Percentiles rank a stretch among this genome's conserved stretches.
phyloP scores from a whole-genome alignment of 2,797 vertebrate genomes.

The Anableps anableps region DNA sequence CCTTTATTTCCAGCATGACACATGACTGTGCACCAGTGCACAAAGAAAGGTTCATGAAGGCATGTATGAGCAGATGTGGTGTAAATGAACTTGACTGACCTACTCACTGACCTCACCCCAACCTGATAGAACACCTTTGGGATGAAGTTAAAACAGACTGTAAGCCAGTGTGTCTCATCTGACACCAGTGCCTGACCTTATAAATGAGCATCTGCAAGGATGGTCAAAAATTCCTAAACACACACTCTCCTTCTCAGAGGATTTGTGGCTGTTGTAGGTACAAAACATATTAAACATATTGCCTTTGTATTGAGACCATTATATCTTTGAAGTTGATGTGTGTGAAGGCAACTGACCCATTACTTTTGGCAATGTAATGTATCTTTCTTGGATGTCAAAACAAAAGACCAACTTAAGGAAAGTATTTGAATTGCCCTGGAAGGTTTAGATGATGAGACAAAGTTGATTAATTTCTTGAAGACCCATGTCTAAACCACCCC shows the following conservation, averaged over 20 bases:
- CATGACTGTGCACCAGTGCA: no score
- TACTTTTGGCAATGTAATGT: background rate
- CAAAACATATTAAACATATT: background rate
- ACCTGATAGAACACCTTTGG: background rate
- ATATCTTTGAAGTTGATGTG: background rate
- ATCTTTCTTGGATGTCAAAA: background rate
- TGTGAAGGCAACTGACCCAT: background rate
- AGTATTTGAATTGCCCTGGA: background rate
- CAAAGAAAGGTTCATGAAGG: background rate
- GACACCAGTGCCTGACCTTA: background rate
- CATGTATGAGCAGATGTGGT: background rate
- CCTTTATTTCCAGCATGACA: background rate
- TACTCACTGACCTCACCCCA: background rate
- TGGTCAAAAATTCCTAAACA: background rate
- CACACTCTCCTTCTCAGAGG: no score
- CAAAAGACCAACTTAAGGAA: background rate
- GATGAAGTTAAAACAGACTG: background rate
- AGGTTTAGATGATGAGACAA: background rate
- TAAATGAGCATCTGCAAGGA: background rate
- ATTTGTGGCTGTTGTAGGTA: background rate
- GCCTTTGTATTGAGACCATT: background rate
- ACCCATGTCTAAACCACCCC: background rate
- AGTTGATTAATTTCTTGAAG: background rate
- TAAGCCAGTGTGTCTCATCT: background rate
- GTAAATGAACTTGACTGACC: background rate